phyloP scores from a whole-genome alignment of 2,888 invertebrate genomes.

The Dioctria linearis region DNA sequence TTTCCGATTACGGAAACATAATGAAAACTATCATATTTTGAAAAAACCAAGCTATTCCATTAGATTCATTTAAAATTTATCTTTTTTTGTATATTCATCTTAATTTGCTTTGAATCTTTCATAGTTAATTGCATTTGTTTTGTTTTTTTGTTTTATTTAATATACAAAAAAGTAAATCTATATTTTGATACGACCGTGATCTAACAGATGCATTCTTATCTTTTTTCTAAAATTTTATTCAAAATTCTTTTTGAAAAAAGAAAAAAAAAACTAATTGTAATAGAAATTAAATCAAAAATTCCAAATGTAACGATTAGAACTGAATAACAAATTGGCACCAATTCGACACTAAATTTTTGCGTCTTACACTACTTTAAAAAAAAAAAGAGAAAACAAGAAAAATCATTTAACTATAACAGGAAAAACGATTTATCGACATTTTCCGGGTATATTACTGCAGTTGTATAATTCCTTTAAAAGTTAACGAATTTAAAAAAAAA shows the following conservation, averaged over 20 bases:
- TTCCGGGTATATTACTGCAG: neutral
- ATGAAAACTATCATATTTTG: neutral
- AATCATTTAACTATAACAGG: slow-evolving; percentile 12
- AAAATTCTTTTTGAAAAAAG: slow-evolving; percentile 44
- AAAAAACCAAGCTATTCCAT: slow-evolving; percentile 37
- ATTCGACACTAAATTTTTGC: slow-evolving; percentile 19
- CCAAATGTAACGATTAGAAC: slow-evolving; percentile 57
- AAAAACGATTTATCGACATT: slow-evolving; percentile 12
- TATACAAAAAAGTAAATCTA: slow-evolving; percentile 27
- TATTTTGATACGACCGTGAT: slow-evolving; percentile 60
- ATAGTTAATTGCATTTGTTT: slow-evolving; percentile 31
- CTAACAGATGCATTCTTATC: slow-evolving; percentile 59
- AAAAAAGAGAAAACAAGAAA: neutral
- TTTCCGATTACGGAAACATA: neutral
- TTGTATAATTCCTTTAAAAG: neutral
- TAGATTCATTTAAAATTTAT: slow-evolving; percentile 8
- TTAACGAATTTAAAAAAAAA: slow-evolving; percentile 15
- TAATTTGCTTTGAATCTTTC: slow-evolving; percentile 17
- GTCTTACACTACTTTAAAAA: slow-evolving; percentile 4
- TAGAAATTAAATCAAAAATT: slow-evolving; percentile 41
- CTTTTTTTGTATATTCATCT: slow-evolving; percentile 23
- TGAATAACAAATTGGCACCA: slow-evolving; percentile 54
- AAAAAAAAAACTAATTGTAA: slow-evolving; percentile 22
- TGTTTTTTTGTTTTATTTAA: slow-evolving; percentile 39
- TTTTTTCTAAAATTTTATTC: slow-evolving; percentile 54